Conservation (phyloP, 2,888 invertebrate genomes). For the Arctia plantaginis region DNA sequence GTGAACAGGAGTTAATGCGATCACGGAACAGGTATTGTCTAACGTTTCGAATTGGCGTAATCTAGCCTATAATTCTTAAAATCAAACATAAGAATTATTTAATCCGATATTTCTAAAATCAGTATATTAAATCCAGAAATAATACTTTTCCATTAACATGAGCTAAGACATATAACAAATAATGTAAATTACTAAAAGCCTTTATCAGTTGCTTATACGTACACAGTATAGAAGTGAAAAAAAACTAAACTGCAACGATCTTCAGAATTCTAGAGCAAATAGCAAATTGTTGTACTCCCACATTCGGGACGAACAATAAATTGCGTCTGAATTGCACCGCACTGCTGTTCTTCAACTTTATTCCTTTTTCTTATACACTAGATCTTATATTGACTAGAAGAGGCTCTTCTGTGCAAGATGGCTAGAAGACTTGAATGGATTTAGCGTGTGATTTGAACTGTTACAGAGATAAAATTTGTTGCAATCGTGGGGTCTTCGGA, state of each 20-base stretch:
- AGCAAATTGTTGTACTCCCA: slow-evolving; percentile 44
- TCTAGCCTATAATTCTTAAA: too few relatives aligned
- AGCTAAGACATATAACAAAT: too few relatives aligned
- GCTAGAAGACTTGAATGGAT: background rate
- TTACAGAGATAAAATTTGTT: background rate
- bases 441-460: background rate
- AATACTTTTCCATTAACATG: too few relatives aligned
- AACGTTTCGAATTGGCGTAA: too few relatives aligned
- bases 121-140: too few relatives aligned
- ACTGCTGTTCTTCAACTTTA: slow-evolving; percentile 51
- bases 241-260: background rate
- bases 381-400: slow-evolving; percentile 44
- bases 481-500: background rate
- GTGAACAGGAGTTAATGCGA: too few relatives aligned
- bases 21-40: too few relatives aligned
- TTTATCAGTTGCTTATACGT: too few relatives aligned
- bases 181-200: background rate
- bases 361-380: slow-evolving; percentile 46
- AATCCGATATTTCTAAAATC: too few relatives aligned
- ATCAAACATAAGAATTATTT: too few relatives aligned
- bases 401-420: slow-evolving; percentile 22
- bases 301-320: slow-evolving; percentile 54
- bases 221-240: background rate
- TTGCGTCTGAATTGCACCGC: slow-evolving; percentile 51
- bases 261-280: slow-evolving; percentile 18